Evolutionary conservation across 2,888 invertebrate genomes (phyloP).

Genomic region (Epinotia ramella): DNA sequence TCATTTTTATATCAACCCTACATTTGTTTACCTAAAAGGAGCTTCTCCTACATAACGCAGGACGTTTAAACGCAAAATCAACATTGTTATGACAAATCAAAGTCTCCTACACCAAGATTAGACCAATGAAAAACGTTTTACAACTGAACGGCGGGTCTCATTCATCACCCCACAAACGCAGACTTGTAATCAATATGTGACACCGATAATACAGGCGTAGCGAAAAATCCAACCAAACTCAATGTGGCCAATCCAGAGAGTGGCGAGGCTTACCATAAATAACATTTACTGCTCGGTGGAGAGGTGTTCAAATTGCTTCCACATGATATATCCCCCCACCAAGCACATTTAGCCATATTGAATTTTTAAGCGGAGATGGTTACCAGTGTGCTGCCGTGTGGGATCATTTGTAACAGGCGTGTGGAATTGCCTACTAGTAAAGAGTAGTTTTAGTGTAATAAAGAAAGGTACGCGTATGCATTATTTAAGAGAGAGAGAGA

Average conservation of each 20-base stretch:
- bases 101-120: constrained; percentile 15
- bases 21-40: no score
- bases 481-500: neutral
- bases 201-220: constrained; percentile 44
- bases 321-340: constrained; percentile 78
- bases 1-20: no score
- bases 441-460: neutral
- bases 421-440: neutral
- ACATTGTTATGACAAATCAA: constrained; percentile 1
- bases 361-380: constrained; percentile 77
- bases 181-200: constrained; percentile 45
- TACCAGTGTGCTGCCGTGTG: constrained; percentile 19
- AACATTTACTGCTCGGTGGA: constrained; percentile 78
- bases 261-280: constrained; percentile 81
- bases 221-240: constrained; percentile 75
- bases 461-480: neutral
- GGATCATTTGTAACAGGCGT: constrained; percentile 25
- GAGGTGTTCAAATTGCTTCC: constrained; percentile 83
- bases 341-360: constrained; percentile 78
- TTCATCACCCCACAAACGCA: constrained; percentile 38
- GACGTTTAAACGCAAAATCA: no score
- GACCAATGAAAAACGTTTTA: constrained; percentile 35
- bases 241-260: constrained; percentile 77
- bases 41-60: no score
- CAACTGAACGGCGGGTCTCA: constrained; percentile 21